Conservation (phyloP, 1,140 invertebrate genomes). For the Marisa cornuarietis region DNA sequence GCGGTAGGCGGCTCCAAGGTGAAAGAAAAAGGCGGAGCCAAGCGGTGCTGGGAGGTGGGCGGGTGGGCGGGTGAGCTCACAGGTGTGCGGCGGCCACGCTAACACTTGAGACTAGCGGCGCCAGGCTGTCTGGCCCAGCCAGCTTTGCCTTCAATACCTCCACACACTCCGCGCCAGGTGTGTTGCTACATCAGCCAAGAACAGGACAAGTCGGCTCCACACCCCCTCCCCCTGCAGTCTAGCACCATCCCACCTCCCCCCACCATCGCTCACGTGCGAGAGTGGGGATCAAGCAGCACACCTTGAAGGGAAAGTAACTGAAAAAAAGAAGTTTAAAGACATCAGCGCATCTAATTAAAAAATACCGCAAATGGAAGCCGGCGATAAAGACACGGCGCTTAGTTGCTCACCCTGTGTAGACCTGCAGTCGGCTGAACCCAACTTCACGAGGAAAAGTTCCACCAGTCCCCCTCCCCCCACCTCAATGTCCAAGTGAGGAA, state of each 20-base stretch:
- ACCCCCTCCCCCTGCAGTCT: neutral
- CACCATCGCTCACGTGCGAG: neutral
- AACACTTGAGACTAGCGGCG: slow-evolving; percentile 18
- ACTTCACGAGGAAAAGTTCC: too few relatives aligned
- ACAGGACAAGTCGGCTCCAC: neutral
- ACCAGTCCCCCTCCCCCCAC: too few relatives aligned
- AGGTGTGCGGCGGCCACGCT: slow-evolving; percentile 8
- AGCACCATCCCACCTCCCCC: neutral
- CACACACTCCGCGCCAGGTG: slow-evolving; percentile 3
- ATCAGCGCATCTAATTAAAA: too few relatives aligned
- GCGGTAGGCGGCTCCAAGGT: too few relatives aligned
- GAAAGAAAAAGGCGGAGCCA: too few relatives aligned
- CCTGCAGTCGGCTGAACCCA: too few relatives aligned
- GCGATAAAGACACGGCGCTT: too few relatives aligned
- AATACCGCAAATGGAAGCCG: too few relatives aligned
- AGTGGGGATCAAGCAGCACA: neutral
- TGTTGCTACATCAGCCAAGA: neutral
- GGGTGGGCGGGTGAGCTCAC: neutral
- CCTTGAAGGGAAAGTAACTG: too few relatives aligned
- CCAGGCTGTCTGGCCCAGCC: slow-evolving; percentile 13
- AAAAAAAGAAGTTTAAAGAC: too few relatives aligned
- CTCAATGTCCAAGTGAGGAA: neutral
- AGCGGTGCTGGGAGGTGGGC: too few relatives aligned
- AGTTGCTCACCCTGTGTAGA: too few relatives aligned
- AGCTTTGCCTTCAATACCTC: slow-evolving; percentile 16